Conservation (phyloP, 2,797 vertebrate species). For the Crocidura indochinensis region DNA sequence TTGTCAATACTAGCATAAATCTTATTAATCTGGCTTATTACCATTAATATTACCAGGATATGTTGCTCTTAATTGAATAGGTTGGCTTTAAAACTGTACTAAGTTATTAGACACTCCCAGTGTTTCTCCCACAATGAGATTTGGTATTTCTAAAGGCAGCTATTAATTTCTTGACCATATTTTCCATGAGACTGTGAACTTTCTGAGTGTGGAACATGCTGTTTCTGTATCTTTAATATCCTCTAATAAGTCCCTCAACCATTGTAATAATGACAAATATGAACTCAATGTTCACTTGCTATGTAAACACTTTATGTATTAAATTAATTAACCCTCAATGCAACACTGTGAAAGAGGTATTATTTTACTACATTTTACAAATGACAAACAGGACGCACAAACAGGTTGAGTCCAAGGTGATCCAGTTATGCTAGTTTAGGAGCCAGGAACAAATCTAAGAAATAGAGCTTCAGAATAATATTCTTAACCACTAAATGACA, state of each 20-base stretch:
- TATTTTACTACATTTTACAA: constrained; percentile 58
- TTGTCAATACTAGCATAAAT: constrained; percentile 30
- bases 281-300: background rate
- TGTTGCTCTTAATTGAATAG: constrained; percentile 40
- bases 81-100: background rate
- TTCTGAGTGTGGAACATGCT: background rate
- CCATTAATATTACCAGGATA: constrained; percentile 42
- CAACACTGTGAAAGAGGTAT: background rate
- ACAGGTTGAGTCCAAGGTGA: background rate
- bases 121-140: background rate
- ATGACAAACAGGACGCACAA: constrained; percentile 30
- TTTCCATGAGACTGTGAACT: constrained; percentile 51
- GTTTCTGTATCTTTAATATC: constrained; percentile 35
- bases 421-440: background rate
- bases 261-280: constrained; percentile 34
- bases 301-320: constrained; percentile 32
- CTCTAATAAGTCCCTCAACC: constrained; percentile 29
- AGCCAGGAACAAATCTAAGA: constrained; percentile 26
- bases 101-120: background rate
- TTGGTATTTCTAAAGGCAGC: background rate
- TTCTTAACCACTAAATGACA: constrained; percentile 15
- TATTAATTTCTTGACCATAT: constrained; percentile 37
- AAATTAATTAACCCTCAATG: background rate
- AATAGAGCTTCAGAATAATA: background rate
- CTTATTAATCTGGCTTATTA: constrained; percentile 36